phyloP scores from a whole-genome alignment of 2,113 vertebrate species.

The Neogobius melanostomus region DNA sequence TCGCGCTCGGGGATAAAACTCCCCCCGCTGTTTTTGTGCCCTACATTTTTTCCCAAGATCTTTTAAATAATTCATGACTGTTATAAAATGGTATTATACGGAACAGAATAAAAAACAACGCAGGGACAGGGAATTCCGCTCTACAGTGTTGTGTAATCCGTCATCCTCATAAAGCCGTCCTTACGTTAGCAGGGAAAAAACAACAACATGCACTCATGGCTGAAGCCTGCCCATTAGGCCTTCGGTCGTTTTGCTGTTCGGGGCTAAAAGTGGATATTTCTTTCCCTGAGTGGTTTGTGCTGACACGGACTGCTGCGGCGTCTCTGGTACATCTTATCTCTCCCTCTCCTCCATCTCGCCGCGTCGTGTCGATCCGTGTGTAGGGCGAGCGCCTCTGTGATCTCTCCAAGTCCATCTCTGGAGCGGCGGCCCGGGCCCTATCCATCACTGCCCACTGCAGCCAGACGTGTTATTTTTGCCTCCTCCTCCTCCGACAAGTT shows the following conservation, averaged over 20 bases:
- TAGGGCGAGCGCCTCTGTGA: conserved; percentile 46
- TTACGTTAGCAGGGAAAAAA: neutral
- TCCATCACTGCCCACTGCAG: conserved; percentile 46
- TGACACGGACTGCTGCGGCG: conserved; percentile 11
- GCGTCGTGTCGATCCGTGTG: conserved; percentile 33
- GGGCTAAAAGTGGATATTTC: conserved; percentile 10
- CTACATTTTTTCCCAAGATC: no score
- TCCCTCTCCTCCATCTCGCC: conserved; percentile 27
- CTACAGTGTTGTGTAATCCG: no score
- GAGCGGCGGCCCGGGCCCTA: conserved; percentile 24
- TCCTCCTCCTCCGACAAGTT: conserved; percentile 20
- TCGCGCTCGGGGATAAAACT: no score
- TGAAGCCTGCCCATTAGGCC: neutral
- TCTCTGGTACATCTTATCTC: conserved; percentile 32
- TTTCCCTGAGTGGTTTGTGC: conserved; percentile 1
- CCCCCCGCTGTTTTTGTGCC: no score
- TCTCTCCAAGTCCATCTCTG: conserved; percentile 43
- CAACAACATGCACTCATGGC: neutral
- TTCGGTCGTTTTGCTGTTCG: neutral
- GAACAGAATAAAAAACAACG: no score
- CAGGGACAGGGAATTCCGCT: no score
- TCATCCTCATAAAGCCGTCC: no score
- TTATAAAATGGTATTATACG: no score
- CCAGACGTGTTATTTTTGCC: conserved; percentile 22
- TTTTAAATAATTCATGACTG: no score